Percentiles rank a stretch among this genome's conserved stretches.
phyloP scores from a whole-genome alignment of 2,888 invertebrate species.

The Chrysomela aeneicollis region DNA sequence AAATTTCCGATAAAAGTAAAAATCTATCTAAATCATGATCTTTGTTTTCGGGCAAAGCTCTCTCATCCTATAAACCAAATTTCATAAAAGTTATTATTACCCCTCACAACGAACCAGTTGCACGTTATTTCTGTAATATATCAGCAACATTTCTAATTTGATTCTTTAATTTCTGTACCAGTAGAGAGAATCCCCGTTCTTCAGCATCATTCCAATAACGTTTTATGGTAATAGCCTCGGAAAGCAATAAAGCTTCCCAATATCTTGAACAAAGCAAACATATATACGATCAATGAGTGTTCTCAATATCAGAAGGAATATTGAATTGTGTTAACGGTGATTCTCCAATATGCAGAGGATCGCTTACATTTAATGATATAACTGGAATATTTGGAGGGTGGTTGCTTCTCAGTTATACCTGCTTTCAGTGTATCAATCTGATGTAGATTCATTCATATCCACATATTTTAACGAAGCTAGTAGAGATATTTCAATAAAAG shows the following conservation, averaged over 20 bases:
- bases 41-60: too few species aligned
- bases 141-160: conserved; percentile 28
- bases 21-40: too few species aligned
- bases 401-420: too few species aligned
- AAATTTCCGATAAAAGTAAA: too few species aligned
- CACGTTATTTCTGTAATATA: conserved; percentile 24
- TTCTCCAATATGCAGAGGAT: background rate
- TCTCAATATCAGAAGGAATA: conserved; percentile 26
- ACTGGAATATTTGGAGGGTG: background rate
- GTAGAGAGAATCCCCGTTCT: conserved; percentile 18
- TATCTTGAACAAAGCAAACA: conserved; percentile 21
- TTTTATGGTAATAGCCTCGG: conserved; percentile 34
- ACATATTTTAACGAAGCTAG: too few species aligned
- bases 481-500: too few species aligned
- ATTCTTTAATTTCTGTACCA: conserved; percentile 18
- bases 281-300: conserved; percentile 28
- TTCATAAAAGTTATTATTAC: background rate
- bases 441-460: too few species aligned
- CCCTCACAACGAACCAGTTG: conserved; percentile 12
- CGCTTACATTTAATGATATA: background rate
- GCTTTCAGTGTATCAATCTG: too few species aligned
- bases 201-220: conserved; percentile 28
- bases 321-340: background rate
- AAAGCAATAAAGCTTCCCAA: conserved; percentile 33
- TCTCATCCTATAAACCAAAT: background rate